Conservation (phyloP, 1,140 invertebrate genomes). For the Antheraea mylitta region DNA sequence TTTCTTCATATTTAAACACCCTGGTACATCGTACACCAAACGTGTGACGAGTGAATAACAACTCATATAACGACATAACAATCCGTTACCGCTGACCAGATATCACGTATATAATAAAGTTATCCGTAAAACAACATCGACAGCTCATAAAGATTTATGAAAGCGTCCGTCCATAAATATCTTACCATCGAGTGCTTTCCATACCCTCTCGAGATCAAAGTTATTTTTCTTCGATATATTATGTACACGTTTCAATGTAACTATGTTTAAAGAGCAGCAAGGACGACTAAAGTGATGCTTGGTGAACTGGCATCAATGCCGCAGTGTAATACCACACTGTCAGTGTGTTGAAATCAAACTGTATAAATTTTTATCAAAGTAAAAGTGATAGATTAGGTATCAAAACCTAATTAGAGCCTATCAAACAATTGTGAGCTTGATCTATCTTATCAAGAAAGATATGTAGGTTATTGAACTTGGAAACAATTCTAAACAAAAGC, state of each 20-base stretch:
- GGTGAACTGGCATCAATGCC: background rate
- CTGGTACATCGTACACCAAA: background rate
- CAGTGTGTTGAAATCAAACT: background rate
- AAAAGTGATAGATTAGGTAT: too few relatives aligned
- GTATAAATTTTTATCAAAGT: too few relatives aligned
- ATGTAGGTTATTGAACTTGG: too few relatives aligned
- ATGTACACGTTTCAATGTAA: background rate
- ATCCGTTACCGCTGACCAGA: background rate
- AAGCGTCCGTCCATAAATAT: conserved; percentile 21
- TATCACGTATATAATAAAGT: conserved; percentile 19
- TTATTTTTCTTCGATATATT: conserved; percentile 11
- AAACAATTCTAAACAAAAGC: too few relatives aligned
- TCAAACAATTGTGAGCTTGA: too few relatives aligned
- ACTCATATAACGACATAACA: background rate
- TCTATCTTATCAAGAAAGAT: too few relatives aligned
- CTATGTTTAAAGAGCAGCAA: background rate
- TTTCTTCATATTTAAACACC: background rate
- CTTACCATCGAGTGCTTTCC: conserved; percentile 28
- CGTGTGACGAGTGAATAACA: background rate
- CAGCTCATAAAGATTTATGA: conserved; percentile 31
- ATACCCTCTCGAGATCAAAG: conserved; percentile 18
- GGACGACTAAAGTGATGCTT: background rate
- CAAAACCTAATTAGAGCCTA: too few relatives aligned
- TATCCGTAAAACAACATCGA: conserved; percentile 27
- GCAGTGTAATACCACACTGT: background rate